phyloP scores from a whole-genome alignment of 2,797 vertebrate genomes.

The Salmo trutta region DNA sequence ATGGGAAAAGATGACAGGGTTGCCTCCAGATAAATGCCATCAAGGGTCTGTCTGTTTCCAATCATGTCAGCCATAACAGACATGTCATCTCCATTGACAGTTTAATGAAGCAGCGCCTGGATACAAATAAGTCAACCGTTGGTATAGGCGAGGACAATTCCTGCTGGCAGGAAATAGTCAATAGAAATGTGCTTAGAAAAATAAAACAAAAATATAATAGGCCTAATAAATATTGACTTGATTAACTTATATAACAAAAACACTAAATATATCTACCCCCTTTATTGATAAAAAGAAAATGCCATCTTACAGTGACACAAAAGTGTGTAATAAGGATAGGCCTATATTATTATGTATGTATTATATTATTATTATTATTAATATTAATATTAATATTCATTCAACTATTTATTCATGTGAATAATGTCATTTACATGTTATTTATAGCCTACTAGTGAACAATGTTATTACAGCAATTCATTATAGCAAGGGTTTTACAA shows the following conservation, averaged over 20 bases:
- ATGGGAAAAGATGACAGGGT: slow-evolving; percentile 60
- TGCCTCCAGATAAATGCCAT: slow-evolving; percentile 72
- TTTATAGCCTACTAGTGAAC: neutral
- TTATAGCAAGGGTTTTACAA: neutral
- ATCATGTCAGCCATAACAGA: slow-evolving; percentile 72
- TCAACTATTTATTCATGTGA: neutral
- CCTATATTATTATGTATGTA: no score
- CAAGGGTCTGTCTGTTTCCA: slow-evolving; percentile 69
- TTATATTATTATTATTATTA: slow-evolving; percentile 8
- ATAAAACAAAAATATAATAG: no score
- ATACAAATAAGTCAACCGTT: slow-evolving; percentile 15
- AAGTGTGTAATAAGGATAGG: no score
- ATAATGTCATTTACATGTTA: neutral
- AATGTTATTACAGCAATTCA: neutral
- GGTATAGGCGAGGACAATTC: neutral
- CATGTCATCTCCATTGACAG: slow-evolving; percentile 70
- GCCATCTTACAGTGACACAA: no score
- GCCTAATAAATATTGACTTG: neutral
- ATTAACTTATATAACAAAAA: neutral
- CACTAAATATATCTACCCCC: no score
- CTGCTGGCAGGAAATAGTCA: neutral
- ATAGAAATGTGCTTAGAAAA: slow-evolving; percentile 8
- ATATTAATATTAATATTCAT: neutral
- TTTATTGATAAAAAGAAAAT: no score
- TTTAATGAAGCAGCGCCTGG: slow-evolving; percentile 65